Evolutionary conservation across 2,113 vertebrate genomes (phyloP), one percentile per base, ranked within the genome.

Genomic region (Podiceps cristatus): DNA sequence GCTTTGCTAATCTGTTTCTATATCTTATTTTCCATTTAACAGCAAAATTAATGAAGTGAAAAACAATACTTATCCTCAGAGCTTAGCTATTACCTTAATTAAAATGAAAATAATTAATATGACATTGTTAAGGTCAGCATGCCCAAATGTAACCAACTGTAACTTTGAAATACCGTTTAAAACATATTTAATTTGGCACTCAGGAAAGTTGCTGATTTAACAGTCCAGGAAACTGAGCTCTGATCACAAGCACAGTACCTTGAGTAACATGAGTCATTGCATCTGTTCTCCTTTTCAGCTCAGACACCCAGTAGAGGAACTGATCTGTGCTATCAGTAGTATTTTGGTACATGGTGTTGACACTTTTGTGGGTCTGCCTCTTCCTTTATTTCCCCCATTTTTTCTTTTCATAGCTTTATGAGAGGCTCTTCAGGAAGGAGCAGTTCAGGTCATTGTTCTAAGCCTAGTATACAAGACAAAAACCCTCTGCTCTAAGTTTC

Each of bases 161-260:
- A 94, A 81, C 79, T 97, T 84, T 67, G 68, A 95, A 96, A 89
- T 75, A 58, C 52, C 24, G 52, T 90, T 93, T 93, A 63, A 94
- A 92, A 86, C 2, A 2, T 62, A 40, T 86, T 75, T 95, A 90
- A 78, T 88, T 95, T 9, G 1, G 18, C 45, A 45, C 44, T 92
- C 28, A 7, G n/a, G 27, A 75, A 95, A 92, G 73, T 23, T 92
- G 94, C 94, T 91, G 91, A 86, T 95, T 58, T 96, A 86, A 92
- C 52, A 84, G 6, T 88, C 52, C 76, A 64, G 68, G 68, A 78
- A 90, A 91, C 40, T 90, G 18, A 3, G 12, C 31, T 52, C 64
- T 90, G 45, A 77, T 95, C 37, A 33, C 33, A 56, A 67, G 82
- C 28, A 11, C 17, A 28, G 13, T 91, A 84, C 88, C 75, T 90